Conservation (phyloP, 1,140 invertebrate genomes). For the Drosophila miranda region DNA sequence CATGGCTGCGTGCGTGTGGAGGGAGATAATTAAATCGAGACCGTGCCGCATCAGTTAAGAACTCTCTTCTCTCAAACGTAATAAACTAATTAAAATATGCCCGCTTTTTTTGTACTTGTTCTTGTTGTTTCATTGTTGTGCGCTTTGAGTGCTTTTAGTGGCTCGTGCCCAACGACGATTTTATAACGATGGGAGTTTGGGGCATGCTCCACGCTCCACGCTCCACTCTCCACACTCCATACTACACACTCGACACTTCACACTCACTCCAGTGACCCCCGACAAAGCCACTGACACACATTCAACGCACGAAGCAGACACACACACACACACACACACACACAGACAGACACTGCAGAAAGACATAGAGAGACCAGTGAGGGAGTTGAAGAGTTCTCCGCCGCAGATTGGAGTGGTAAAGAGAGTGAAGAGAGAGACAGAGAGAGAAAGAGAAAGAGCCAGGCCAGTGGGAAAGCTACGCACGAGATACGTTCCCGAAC, state of each 20-base stretch:
- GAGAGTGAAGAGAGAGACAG: conserved; percentile 26
- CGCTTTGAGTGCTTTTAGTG: conserved; percentile 37
- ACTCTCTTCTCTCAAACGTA: conserved; percentile 13
- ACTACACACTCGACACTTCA: not conserved
- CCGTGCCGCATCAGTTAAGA: conserved; percentile 40
- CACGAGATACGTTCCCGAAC: conserved; percentile 50
- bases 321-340: conserved; percentile 28
- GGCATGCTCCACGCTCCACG: not conserved
- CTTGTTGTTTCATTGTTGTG: not conserved
- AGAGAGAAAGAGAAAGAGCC: conserved; percentile 25
- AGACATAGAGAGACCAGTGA: conserved; percentile 27
- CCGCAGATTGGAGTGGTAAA: conserved; percentile 37
- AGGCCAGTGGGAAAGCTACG: conserved; percentile 38
- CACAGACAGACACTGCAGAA: conserved; percentile 12
- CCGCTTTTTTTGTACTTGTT: conserved; percentile 27
- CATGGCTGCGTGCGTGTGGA: conserved; percentile 51
- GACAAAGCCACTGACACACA: conserved; percentile 73
- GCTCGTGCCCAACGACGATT: conserved; percentile 71
- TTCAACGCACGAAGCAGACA: conserved; percentile 51
- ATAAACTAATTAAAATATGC: conserved; percentile 58
- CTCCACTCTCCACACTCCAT: too few species aligned
- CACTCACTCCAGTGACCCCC: conserved; percentile 12
- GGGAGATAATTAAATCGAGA: conserved; percentile 17
- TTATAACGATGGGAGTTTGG: conserved; percentile 33
- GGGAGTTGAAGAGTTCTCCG: conserved; percentile 50